phyloP scores from a whole-genome alignment of 1,140 invertebrate species.

The Elysia chlorotica region DNA sequence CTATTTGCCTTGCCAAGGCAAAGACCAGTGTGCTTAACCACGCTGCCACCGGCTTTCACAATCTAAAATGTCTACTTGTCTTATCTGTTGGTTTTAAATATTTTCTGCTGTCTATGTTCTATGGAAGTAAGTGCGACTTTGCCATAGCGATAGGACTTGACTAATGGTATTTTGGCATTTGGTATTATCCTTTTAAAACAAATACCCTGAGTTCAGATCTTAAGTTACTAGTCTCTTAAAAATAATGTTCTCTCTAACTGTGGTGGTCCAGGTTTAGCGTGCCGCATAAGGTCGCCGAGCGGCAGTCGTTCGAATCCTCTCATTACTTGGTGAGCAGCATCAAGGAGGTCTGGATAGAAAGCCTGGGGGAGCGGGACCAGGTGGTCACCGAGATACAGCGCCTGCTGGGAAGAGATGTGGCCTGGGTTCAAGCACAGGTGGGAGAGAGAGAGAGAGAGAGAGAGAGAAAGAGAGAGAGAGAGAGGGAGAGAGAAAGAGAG shows the following conservation, averaged over 20 bases:
- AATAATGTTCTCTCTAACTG: too few species aligned
- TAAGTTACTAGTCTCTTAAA: too few species aligned
- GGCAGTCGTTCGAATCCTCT: conserved; percentile 3
- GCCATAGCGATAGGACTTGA: too few species aligned
- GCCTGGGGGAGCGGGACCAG: background rate
- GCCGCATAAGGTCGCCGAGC: background rate
- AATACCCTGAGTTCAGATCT: background rate
- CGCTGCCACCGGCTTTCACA: too few species aligned
- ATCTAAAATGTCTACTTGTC: too few species aligned
- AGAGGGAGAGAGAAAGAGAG: background rate
- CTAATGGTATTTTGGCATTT: background rate
- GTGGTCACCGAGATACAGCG: background rate
- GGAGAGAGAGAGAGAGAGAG: background rate
- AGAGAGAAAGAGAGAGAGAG: background rate
- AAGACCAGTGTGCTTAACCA: too few species aligned
- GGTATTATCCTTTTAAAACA: background rate
- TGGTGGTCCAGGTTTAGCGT: conserved; percentile 16
- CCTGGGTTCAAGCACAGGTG: background rate
- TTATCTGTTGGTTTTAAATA: too few species aligned
- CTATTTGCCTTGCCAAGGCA: too few species aligned
- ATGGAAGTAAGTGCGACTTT: too few species aligned
- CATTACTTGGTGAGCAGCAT: background rate
- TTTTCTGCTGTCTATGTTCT: too few species aligned
- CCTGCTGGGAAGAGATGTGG: conserved; percentile 1
- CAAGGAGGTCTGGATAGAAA: background rate